These are phyloP conservation scores for Spinus olivaceus DNA, from an alignment of 2,797 vertebrate genomes.

Conservation along the genomic window DNA sequence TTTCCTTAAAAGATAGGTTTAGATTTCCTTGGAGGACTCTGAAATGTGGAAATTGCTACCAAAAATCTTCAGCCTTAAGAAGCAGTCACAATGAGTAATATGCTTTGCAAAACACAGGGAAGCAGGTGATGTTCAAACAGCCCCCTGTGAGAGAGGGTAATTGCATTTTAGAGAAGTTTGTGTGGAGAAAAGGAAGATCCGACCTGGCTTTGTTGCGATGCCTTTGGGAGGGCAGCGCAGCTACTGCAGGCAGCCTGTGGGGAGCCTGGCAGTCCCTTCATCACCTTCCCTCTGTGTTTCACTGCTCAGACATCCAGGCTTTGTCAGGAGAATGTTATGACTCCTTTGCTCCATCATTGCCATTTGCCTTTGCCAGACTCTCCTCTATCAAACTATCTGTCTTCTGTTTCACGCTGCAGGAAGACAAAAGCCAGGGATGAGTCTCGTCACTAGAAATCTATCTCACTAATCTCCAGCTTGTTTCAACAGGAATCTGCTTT, in stretches of 20 bases:
- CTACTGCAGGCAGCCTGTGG: neutral
- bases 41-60: neutral
- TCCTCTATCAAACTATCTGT: conserved; percentile 22
- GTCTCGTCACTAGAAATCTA: conserved; percentile 41
- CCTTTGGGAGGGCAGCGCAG: neutral
- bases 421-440: conserved; percentile 50
- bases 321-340: conserved; percentile 29
- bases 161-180: neutral
- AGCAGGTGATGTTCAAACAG: neutral
- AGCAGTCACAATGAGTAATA: neutral
- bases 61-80: neutral
- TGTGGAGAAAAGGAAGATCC: neutral
- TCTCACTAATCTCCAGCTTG: conserved; percentile 35
- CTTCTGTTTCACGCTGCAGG: neutral
- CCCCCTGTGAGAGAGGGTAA: neutral
- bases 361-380: conserved; percentile 35
- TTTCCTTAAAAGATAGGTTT: neutral
- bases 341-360: conserved; percentile 8
- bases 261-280: neutral
- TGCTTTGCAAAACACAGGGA: neutral
- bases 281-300: neutral
- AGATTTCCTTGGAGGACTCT: neutral
- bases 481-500: conserved; percentile 62
- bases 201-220: neutral
- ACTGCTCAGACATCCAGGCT: neutral